These are phyloP conservation scores for Furnarius figulus DNA, from an alignment of 2,113 vertebrate genomes.

Conservation along the genomic window DNA sequence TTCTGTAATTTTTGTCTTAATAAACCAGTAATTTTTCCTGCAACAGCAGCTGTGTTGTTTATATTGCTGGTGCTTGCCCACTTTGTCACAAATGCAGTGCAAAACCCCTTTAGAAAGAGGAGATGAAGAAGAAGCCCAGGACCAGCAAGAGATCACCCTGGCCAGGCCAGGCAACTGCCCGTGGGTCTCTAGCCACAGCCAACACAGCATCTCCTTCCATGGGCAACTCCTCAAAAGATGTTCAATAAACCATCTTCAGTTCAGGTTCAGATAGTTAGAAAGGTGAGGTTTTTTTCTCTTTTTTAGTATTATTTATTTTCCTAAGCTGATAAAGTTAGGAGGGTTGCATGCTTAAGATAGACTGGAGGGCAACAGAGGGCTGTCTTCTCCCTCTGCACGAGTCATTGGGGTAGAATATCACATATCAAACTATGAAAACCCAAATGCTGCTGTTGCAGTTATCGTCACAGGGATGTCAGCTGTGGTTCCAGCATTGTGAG, in stretches of 20 bases:
- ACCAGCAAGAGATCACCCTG: background rate
- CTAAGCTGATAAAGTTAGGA: background rate
- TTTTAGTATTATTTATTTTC: background rate
- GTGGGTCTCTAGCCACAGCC: background rate
- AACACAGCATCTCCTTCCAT: background rate
- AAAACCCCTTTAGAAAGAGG: background rate
- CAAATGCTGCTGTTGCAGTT: background rate
- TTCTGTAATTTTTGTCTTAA: slow-evolving; percentile 5
- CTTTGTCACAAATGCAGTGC: background rate
- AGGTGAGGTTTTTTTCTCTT: rapidly evolving
- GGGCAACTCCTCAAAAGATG: background rate
- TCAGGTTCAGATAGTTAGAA: background rate
- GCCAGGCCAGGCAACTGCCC: background rate
- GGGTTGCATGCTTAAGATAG: background rate
- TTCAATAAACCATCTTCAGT: background rate
- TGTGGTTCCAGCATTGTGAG: rapidly evolving
- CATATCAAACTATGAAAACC: background rate
- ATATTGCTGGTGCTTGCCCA: background rate
- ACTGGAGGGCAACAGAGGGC: background rate
- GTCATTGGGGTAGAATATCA: background rate
- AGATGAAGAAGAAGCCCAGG: background rate
- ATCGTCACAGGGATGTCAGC: rapidly evolving
- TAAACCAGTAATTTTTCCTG: background rate
- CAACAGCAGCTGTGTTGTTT: background rate
- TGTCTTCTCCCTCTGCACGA: background rate